Base-by-base conservation (phyloP, 1,140 invertebrate genomes). In the Atta texana region DNA sequence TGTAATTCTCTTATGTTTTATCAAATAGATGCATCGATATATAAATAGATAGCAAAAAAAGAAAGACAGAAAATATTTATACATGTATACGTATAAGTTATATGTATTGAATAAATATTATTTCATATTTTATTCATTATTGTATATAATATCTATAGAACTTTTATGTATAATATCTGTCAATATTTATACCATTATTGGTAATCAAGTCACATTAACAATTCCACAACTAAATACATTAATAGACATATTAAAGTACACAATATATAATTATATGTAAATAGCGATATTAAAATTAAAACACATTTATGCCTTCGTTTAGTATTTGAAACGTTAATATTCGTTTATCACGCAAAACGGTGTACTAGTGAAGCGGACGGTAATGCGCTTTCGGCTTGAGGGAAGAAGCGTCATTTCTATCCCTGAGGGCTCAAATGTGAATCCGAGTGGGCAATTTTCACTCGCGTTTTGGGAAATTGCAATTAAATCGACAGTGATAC, bases 381-480 rank as follows among this genome's bases (percentile, higher is more conserved):
- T 68, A 81, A 81, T 39, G 53, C 31, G 78, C 34, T 81, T 69
- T 81, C 16, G 18, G 34, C 18, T 81, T 34, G 66, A 44, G 51
- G 16, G 66, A 81, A 81, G 78, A 69, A 57, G 53, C 51, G 55
- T 28, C 34, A 81, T 71, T 81, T 71, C 66, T 81, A 44, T 71
- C 78, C 66, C 78, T 55, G 75, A 80, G 76, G 63, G 75, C 34
- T 55, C 24, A 31, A 80, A 68, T 24, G 53, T 16, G 82, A 18
- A 72, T 85, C 28, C 71, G 82, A 57, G 63, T 34, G 75, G 77
- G 74, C 81, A 76, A 88, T 84, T 87, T 84, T 88, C 88, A 64
- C 69, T 87, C 64, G 71, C 80, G 86, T 88, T 44, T 44, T 74
- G 74, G 66, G 71, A 81, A 78, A 86, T 89, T 84, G 77, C 82